phyloP scores from a whole-genome alignment of 2,888 invertebrate species.

The Diaperis boleti region DNA sequence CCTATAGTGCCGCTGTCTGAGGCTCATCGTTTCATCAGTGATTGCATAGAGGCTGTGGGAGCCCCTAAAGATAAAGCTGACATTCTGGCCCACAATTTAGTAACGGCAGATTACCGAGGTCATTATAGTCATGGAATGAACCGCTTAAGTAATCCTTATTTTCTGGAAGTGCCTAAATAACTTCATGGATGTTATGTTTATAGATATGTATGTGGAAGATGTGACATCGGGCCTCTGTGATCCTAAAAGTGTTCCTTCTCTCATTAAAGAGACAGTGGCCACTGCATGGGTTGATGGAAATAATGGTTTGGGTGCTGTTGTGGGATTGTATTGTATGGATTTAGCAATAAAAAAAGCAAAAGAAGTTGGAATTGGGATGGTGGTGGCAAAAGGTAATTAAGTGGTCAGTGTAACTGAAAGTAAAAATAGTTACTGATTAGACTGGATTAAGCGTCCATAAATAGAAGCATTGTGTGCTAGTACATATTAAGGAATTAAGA shows the following conservation, averaged over 20 bases:
- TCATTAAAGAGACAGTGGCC: constrained; percentile 71
- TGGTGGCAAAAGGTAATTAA: constrained; percentile 69
- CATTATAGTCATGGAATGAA: constrained; percentile 84
- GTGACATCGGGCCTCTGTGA: constrained; percentile 69
- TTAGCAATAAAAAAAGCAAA: constrained; percentile 79
- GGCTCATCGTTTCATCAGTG: constrained; percentile 72
- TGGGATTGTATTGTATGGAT: constrained; percentile 74
- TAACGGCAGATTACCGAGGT: constrained; percentile 78
- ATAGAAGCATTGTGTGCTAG: too few relatives aligned
- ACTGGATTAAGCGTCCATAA: too few relatives aligned
- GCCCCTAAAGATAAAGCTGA: constrained; percentile 73
- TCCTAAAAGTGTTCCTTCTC: constrained; percentile 67
- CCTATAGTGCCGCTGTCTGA: constrained; percentile 62
- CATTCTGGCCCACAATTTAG: constrained; percentile 76
- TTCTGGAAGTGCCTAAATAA: too few relatives aligned
- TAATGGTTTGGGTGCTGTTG: constrained; percentile 77
- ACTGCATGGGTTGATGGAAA: constrained; percentile 75
- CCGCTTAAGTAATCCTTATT: constrained; percentile 68
- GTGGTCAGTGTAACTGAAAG: too few relatives aligned
- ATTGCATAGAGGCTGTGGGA: constrained; percentile 77
- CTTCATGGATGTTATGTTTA: neutral
- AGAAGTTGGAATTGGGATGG: constrained; percentile 76
- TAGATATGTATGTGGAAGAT: constrained; percentile 77
- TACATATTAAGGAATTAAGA: too few relatives aligned
- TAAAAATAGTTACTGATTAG: too few relatives aligned